phyloP scores from a whole-genome alignment of 2,113 vertebrate genomes.

The Delphinapterus leucas region DNA sequence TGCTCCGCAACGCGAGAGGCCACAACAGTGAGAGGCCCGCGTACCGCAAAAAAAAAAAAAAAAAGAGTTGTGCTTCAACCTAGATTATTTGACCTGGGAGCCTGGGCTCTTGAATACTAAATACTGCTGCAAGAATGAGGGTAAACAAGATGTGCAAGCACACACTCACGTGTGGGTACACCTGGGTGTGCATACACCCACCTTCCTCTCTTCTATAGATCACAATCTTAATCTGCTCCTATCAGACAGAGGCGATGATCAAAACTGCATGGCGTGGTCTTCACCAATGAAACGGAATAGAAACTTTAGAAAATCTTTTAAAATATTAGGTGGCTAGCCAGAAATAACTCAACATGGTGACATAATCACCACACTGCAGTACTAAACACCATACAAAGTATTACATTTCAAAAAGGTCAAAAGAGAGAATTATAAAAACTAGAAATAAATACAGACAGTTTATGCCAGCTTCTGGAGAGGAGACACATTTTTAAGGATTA shows the following conservation, averaged over 20 bases:
- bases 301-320: neutral
- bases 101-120: neutral
- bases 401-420: neutral
- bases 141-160: neutral
- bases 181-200: neutral
- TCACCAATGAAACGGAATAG: neutral
- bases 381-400: neutral
- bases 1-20: too few relatives aligned
- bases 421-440: neutral
- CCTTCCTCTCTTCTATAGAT: neutral
- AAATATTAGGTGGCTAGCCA: neutral
- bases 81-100: neutral
- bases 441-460: neutral
- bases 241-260: neutral
- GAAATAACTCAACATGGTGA: neutral
- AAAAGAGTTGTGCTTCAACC: neutral
- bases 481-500: neutral
- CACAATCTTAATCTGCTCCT: neutral
- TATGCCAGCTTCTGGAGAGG: neutral
- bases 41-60: too few relatives aligned
- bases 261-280: neutral
- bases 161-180: neutral
- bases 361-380: neutral
- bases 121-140: neutral
- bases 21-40: too few relatives aligned